These are phyloP conservation scores for Spongilla lacustris DNA, from an alignment of 37 sponge, comb jelly and placozoan species.

Conservation along the genomic window DNA sequence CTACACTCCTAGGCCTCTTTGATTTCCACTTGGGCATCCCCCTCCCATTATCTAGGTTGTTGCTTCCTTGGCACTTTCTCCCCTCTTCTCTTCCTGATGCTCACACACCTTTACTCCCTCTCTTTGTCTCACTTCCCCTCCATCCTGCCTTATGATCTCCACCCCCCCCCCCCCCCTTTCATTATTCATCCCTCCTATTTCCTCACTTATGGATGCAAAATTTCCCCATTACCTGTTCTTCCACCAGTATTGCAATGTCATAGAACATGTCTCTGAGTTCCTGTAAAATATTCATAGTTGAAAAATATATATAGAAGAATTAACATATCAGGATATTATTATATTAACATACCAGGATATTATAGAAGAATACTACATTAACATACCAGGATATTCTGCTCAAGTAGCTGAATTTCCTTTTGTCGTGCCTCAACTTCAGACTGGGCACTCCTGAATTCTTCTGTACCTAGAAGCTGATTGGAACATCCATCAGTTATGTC, in stretches of 20 bases:
- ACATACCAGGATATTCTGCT: constrained; percentile 72
- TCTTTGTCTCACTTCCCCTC: neutral
- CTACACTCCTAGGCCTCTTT: too few species aligned
- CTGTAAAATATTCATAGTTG: constrained; percentile 27
- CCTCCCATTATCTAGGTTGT: too few species aligned
- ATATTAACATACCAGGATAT: constrained; percentile 74
- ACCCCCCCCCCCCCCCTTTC: neutral
- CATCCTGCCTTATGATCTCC: neutral
- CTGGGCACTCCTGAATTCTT: constrained; percentile 45
- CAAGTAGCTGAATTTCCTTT: constrained; percentile 72
- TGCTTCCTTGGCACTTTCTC: too few species aligned
- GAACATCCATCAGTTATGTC: neutral
- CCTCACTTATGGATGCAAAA: neutral
- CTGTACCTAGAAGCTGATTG: neutral
- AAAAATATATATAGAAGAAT: neutral
- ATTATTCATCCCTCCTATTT: neutral
- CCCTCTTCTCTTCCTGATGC: too few species aligned
- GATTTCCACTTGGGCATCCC: too few species aligned
- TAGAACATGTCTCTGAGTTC: constrained; percentile 91
- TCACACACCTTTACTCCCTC: too few species aligned
- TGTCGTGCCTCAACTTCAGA: constrained; percentile 82
- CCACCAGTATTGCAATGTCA: constrained; percentile 83
- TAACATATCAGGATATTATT: constrained; percentile 66
- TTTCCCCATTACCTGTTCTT: constrained; percentile 72
- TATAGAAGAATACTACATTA: too few species aligned